Evolutionary conservation across 2,113 vertebrate species (phyloP).

Genomic region (Ciconia maguari): DNA sequence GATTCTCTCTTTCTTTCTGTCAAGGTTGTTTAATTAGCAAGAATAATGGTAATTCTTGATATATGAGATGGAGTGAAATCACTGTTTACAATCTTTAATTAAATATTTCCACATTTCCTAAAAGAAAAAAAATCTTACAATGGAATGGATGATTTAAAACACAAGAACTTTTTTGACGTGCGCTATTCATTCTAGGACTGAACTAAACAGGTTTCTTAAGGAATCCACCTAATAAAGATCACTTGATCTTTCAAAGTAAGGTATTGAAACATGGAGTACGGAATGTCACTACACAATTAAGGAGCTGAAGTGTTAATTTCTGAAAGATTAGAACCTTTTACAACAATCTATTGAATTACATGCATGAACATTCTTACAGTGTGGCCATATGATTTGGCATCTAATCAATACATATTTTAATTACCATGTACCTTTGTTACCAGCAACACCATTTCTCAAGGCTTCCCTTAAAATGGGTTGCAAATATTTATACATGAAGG

Average conservation of each 20-base stretch:
- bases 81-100: background rate
- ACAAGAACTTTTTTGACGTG: background rate
- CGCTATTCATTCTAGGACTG: background rate
- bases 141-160: background rate
- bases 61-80: background rate
- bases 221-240: background rate
- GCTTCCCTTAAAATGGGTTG: background rate
- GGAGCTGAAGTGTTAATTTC: background rate
- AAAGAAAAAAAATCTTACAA: background rate
- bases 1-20: background rate
- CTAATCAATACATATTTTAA: background rate
- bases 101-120: background rate
- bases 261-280: background rate
- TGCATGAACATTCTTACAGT: background rate
- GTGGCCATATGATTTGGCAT: background rate
- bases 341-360: background rate
- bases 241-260: background rate
- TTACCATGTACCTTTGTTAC: background rate
- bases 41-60: background rate
- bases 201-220: background rate
- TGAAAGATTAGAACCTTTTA: background rate
- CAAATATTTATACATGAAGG: background rate
- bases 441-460: background rate
- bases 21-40: background rate
- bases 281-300: conserved; percentile 4